Evolutionary conservation across 2,113 vertebrate species (phyloP).

Genomic region (Trichechus manatus): DNA sequence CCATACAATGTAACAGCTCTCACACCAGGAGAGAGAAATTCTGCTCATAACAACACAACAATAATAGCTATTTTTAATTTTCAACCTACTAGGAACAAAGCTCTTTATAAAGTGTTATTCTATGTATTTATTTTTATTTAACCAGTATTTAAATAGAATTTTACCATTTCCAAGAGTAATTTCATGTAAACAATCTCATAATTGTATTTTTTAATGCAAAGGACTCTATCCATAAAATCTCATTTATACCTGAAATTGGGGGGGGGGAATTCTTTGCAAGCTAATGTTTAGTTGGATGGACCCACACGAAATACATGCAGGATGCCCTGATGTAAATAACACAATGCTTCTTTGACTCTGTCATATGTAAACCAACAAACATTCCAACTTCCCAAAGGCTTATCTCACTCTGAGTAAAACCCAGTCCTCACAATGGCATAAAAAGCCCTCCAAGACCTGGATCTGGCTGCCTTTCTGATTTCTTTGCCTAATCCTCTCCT

Average conservation of each 20-base stretch:
- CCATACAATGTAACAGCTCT: background rate
- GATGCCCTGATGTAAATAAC: background rate
- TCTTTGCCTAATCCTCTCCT: background rate
- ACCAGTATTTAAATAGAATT: background rate
- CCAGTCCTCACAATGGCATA: background rate
- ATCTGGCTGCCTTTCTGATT: background rate
- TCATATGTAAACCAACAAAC: background rate
- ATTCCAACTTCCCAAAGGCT: background rate
- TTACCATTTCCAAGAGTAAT: constrained; percentile 29
- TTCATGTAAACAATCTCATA: background rate
- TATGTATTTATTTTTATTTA: constrained; percentile 26
- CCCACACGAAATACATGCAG: background rate
- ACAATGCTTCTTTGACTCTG: background rate
- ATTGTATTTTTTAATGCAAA: background rate
- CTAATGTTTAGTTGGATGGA: background rate
- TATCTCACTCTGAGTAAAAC: background rate
- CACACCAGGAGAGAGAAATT: background rate
- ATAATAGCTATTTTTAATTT: background rate
- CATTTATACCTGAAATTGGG: background rate
- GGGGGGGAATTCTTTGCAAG: background rate
- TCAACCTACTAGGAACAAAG: background rate
- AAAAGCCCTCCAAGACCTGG: background rate
- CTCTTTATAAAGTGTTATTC: background rate
- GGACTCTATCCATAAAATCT: background rate
- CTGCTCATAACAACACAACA: background rate